Evolutionary conservation across 2,113 vertebrate species (phyloP), one percentile per base, ranked within the genome.

Genomic region (Sinocyclocheilus anshuiensis): DNA sequence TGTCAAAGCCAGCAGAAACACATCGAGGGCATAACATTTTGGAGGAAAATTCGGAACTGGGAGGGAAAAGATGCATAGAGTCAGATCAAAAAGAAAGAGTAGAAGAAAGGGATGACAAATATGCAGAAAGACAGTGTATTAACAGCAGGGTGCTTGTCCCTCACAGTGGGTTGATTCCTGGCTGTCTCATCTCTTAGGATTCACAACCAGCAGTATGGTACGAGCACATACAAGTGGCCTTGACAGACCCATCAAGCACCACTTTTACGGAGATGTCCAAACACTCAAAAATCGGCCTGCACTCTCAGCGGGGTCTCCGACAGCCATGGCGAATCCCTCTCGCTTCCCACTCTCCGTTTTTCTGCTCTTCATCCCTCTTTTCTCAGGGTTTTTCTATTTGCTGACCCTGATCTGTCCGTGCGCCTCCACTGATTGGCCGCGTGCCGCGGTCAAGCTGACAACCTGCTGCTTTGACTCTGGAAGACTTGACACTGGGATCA

Each of bases 331-430:
- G 1, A 55, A 20, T 55, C 36, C 6, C 57, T 16, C 39, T 13
- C n/a, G 16, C 55, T 57, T 57, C 55, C 18, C 55, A 57, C 55
- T 57, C 55, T 57, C 55, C 0, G 10, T 22, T 80, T 13, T 36
- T 39, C 53, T 22, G 9, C 57, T 82, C 33, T 50, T 29, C 26
- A 22, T 74, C 11, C 11, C 6, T n/a, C 39, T 77, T n/a, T 39
- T 84, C 29, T 33, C 65, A 69, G 11, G 48, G 33, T 7, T 77
- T 53, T 77, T 45, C 33, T 39, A 29, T 84, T 48, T 29, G 57
- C 50, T 85, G 84, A 85, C 84, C 84, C 77, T 78, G 63, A 79
- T 85, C 26, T 67, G 74, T 77, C 72, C 45, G 24, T 11, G 24
- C 15, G 7, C 22, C 42, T 29, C 39, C 74, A 16, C 63, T 86